Evolutionary conservation across 2,888 invertebrate genomes (phyloP).

Genomic region (Falcaria lacertinaria): DNA sequence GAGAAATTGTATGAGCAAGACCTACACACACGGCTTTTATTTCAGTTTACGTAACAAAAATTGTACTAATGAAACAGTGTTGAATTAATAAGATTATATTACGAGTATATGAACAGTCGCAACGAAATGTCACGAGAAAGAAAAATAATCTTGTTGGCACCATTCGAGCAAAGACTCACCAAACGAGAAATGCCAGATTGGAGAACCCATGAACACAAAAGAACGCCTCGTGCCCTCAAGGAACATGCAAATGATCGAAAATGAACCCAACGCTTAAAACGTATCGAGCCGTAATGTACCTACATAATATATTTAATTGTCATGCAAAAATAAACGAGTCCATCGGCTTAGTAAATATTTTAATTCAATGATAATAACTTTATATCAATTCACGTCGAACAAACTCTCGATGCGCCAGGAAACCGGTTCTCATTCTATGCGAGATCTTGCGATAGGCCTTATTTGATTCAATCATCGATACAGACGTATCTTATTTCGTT

Average conservation of each 20-base stretch:
- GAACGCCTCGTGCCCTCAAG: slow-evolving; percentile 50
- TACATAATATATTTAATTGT: slow-evolving; percentile 65
- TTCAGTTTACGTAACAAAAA: too few species aligned
- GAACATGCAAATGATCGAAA: slow-evolving; percentile 53
- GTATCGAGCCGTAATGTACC: slow-evolving; percentile 39
- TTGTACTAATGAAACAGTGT: too few species aligned
- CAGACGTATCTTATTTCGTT: background rate
- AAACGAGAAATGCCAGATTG: slow-evolving; percentile 67
- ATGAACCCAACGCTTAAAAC: slow-evolving; percentile 42
- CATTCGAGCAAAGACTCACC: slow-evolving; percentile 49
- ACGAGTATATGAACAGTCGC: slow-evolving; percentile 26
- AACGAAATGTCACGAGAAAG: slow-evolving; percentile 41
- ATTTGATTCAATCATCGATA: slow-evolving; percentile 3
- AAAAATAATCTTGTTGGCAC: slow-evolving; percentile 54
- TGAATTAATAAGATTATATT: too few species aligned
- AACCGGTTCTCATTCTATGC: slow-evolving; percentile 47
- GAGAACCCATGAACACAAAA: slow-evolving; percentile 57
- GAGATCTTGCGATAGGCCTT: slow-evolving; percentile 22
- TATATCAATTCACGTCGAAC: slow-evolving; percentile 43
- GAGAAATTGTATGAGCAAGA: slow-evolving; percentile 11
- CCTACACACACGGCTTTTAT: slow-evolving; percentile 6
- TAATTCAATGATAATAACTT: slow-evolving; percentile 67
- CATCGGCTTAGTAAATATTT: slow-evolving; percentile 62
- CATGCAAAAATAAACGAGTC: slow-evolving; percentile 63
- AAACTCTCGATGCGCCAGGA: slow-evolving; percentile 25